A percentile compares a stretch with the other conserved stretches of the same genome.
Evolutionary conservation across 2,888 invertebrate genomes (phyloP).

Genomic region (Deilephila porcellus): DNA sequence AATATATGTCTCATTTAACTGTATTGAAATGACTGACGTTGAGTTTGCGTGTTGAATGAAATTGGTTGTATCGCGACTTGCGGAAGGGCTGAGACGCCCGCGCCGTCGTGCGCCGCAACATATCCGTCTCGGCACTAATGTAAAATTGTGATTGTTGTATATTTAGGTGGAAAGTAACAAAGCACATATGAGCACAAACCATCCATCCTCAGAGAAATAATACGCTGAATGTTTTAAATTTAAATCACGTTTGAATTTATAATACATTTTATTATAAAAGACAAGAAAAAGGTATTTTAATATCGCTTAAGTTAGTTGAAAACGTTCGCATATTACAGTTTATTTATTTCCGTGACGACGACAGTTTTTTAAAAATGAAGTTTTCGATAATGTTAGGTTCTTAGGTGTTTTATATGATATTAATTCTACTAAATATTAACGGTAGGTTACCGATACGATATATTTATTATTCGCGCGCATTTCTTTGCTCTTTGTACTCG

Average conservation of each 20-base stretch:
- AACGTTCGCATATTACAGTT: slow-evolving; percentile 80
- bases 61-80: slow-evolving; percentile 58
- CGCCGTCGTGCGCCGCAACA: slow-evolving; percentile 23
- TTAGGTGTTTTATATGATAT: slow-evolving; percentile 75
- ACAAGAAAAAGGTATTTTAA: slow-evolving; percentile 73
- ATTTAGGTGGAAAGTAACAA: slow-evolving; percentile 74
- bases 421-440: slow-evolving; percentile 68
- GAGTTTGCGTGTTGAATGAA: slow-evolving; percentile 66
- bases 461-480: slow-evolving; percentile 58
- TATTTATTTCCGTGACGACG: slow-evolving; percentile 77
- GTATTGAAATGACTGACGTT: slow-evolving; percentile 79
- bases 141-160: slow-evolving; percentile 79
- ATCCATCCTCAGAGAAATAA: slow-evolving; percentile 80
- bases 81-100: slow-evolving; percentile 37
- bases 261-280: slow-evolving; percentile 83
- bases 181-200: slow-evolving; percentile 84
- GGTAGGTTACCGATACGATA: slow-evolving; percentile 61
- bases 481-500: slow-evolving; percentile 63
- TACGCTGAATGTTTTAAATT: slow-evolving; percentile 81
- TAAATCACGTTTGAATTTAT: slow-evolving; percentile 84
- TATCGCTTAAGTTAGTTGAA: slow-evolving; percentile 82
- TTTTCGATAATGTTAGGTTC: slow-evolving; percentile 65
- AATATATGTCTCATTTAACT: slow-evolving; percentile 77
- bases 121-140: slow-evolving; percentile 37
- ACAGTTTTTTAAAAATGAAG: slow-evolving; percentile 67